A percentile compares a stretch with the other conserved stretches of the same genome.
Conservation (phyloP, 2,113 vertebrate species). For the Vireo altiloquus region DNA sequence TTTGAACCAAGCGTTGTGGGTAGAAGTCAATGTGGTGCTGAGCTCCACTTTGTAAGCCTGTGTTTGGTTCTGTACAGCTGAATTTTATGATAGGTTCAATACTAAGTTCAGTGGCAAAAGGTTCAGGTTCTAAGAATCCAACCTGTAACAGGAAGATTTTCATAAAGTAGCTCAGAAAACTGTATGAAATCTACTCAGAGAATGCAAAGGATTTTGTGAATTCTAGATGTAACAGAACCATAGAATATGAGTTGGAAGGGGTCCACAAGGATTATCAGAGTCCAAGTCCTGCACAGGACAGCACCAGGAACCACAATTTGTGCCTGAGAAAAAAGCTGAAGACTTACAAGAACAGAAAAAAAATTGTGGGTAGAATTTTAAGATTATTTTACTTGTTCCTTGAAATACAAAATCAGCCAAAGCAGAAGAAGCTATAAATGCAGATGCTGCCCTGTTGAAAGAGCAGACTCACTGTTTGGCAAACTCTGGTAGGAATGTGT, state of each 20-base stretch:
- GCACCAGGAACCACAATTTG: not conserved
- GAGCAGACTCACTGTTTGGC: not conserved
- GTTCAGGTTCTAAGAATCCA: not conserved
- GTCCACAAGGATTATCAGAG: not conserved
- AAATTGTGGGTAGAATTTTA: not conserved
- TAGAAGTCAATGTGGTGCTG: not conserved
- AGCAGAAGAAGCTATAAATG: not conserved
- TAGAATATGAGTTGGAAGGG: not conserved
- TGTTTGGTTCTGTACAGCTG: not conserved
- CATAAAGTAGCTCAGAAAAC: not conserved
- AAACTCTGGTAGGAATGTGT: not conserved
- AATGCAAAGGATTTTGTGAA: not conserved
- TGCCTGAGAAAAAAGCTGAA: not conserved
- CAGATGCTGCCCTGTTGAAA: not conserved
- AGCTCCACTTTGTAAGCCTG: not conserved
- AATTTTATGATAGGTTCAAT: not conserved
- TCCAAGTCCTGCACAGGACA: not conserved
- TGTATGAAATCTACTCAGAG: not conserved
- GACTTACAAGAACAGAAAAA: not conserved
- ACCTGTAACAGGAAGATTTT: not conserved
- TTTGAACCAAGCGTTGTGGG: not conserved
- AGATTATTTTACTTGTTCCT: not conserved
- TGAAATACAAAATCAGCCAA: not conserved
- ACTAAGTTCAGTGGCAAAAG: not conserved
- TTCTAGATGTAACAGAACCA: not conserved